Evolutionary conservation across 2,888 invertebrate genomes (phyloP), one percentile per base, ranked within the genome.

Genomic region (Drosophila longiperda): DNA sequence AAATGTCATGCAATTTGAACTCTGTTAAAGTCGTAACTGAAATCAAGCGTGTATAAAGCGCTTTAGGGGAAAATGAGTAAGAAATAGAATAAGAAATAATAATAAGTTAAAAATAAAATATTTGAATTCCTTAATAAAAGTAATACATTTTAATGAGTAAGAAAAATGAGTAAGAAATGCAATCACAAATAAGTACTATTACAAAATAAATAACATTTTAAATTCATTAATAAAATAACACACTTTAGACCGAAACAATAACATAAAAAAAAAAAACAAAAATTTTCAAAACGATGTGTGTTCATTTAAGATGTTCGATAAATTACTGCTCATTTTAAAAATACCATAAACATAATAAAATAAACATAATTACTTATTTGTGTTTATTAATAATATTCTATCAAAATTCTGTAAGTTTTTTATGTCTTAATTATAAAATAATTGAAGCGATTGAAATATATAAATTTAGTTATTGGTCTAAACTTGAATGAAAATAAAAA

Each of bases 1-100:
- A 55, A 29, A 36, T 60, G 59, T 20, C 59, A 50, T 34, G 54
- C 48, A 36, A 64, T n/a, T 38, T 49, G 49, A 20, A 26, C 20
- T 5, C 38, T 23, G 9, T 3, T 1, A n/a, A 50, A 29, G 45
- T 3, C 45, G 15, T 45, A 45, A 23, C 45, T 45, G 15, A 15
- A 45, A 15, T 4, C 23, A 23, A 45, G 45, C 3, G 2, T 0
- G 3, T 3, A 20, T 3, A 20, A 45, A 20, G 7, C 7, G 20
- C 12, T 23, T 15, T 15, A 23, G 1, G 15, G 15, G 8, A 15
- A 11, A 17, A 17, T 3, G 2, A 26, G 12, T 26, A 38, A 26
- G 0, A n/a, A n/a, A 7, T 0, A 0, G 0, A 26, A 15, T 45
- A 7, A 15, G 8, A 12, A 45, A 23, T 23, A 23, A 4, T 23